Base-by-base conservation (phyloP, 2,113 vertebrate species). In the Actenoides hombroni region DNA sequence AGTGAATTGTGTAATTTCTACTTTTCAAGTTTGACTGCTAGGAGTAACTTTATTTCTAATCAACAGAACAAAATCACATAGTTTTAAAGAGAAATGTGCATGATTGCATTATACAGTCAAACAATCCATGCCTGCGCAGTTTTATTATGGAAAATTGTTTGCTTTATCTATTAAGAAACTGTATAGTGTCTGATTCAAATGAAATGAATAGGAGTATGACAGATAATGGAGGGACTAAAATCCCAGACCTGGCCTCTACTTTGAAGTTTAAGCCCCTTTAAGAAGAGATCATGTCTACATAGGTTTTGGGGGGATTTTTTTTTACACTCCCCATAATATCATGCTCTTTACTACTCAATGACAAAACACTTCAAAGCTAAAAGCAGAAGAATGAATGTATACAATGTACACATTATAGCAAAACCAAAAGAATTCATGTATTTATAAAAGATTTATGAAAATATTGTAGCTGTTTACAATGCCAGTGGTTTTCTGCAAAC, bases 41-140 rank as follows among this genome's bases (percentile, higher is more conserved):
- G 86, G 64, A 51, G 51, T 83, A 77, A 54, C 48, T 70, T 78
- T 85, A 65, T 94, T 96, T 57, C 35, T 71, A 90, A 95, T 86
- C 73, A 97, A 91, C 13, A 77, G 90, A 76, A 84, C 17, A 96
- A 95, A 97, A 78, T 29, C 57, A 46, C 65, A 75, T 48, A 77
- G 40, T 90, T 88, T 75, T 94, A 84, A 86, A 70, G 91, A 95
- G 49, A 95, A 95, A 83, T 83, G 83, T 68, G 13, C 15, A 37
- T 96, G 93, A 96, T 96, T 96, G 35, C 93, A 93, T 97, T 96
- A 97, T 94, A n/a, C 76, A 76, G 67, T 53, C 33, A 70, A 9
- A 80, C 48, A 90, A 21, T 77, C 83, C 63, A 51, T 85, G 54
- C 26, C 25, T 90, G 33, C 4, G 9, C 12, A 83, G 25, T 73